Conservation (phyloP, 2,888 invertebrate species). For the Sisyra nigra region DNA sequence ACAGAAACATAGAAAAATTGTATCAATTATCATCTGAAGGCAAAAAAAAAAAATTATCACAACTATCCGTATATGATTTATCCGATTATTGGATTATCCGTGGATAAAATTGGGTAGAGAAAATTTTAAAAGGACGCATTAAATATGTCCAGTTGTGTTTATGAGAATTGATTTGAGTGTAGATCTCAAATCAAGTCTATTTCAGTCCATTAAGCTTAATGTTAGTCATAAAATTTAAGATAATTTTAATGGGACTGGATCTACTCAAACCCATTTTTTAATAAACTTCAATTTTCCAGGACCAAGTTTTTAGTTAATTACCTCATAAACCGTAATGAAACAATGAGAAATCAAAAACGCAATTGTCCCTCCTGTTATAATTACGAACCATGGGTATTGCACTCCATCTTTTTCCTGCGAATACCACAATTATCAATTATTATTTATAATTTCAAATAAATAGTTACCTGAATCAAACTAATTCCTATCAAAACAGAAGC, state of each 20-base stretch:
- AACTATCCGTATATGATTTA: background rate
- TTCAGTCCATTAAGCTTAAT: too few relatives aligned
- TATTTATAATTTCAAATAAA: background rate
- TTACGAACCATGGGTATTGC: slow-evolving; percentile 42
- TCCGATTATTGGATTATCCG: background rate
- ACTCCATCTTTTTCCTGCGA: slow-evolving; percentile 35
- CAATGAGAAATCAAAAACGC: slow-evolving; percentile 53
- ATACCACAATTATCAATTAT: slow-evolving; percentile 9
- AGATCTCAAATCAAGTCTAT: too few relatives aligned
- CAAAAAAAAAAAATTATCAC: slow-evolving; percentile 5
- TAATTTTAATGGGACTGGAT: too few relatives aligned
- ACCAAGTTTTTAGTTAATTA: slow-evolving; percentile 21
- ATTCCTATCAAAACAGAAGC: slow-evolving; percentile 43
- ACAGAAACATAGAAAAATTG: slow-evolving; percentile 51
- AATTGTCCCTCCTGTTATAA: slow-evolving; percentile 43
- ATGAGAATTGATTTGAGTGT: too few relatives aligned
- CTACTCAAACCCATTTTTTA: too few relatives aligned
- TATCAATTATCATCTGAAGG: slow-evolving; percentile 48
- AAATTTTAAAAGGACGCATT: too few relatives aligned
- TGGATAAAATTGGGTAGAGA: too few relatives aligned
- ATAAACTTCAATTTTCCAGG: slow-evolving; percentile 3
- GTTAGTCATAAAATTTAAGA: too few relatives aligned
- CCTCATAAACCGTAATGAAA: slow-evolving; percentile 59
- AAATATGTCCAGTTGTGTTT: too few relatives aligned
- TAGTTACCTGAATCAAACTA: slow-evolving; percentile 35